These are phyloP conservation scores for Pollenia labialis DNA, from an alignment of 2,888 invertebrate genomes.

Conservation along the genomic window DNA sequence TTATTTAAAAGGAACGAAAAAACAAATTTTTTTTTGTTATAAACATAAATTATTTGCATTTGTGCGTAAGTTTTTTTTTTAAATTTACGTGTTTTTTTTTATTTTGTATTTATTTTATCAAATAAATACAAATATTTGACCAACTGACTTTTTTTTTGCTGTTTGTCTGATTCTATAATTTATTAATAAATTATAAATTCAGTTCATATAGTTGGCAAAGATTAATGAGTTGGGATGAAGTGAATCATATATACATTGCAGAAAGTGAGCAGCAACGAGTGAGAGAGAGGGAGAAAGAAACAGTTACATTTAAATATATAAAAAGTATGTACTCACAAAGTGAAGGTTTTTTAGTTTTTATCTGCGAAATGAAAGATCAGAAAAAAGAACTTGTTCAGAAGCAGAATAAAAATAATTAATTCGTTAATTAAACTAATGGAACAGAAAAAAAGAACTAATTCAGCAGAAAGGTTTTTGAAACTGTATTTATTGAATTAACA, in stretches of 20 bases:
- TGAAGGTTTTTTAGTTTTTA: no score
- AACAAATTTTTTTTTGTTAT: not conserved
- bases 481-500: no score
- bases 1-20: slow-evolving; percentile 38
- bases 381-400: not conserved
- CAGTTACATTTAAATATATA: no score
- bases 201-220: slow-evolving; percentile 9
- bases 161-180: slow-evolving; percentile 48
- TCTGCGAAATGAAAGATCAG: no score
- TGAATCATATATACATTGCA: not conserved
- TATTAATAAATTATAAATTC: slow-evolving; percentile 50
- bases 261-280: not conserved
- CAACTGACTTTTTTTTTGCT: slow-evolving; percentile 33
- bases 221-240: slow-evolving; percentile 24
- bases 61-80: not conserved
- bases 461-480: no score
- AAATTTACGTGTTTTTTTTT: slow-evolving; percentile 11
- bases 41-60: not conserved
- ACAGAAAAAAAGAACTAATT: no score
- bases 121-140: slow-evolving; percentile 56
- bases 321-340: no score
- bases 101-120: slow-evolving; percentile 43
- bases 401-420: no score
- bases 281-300: no score
- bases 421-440: no score